These are phyloP conservation scores for Xestobium rufovillosum DNA, from an alignment of 2,888 invertebrate species.

Conservation along the genomic window DNA sequence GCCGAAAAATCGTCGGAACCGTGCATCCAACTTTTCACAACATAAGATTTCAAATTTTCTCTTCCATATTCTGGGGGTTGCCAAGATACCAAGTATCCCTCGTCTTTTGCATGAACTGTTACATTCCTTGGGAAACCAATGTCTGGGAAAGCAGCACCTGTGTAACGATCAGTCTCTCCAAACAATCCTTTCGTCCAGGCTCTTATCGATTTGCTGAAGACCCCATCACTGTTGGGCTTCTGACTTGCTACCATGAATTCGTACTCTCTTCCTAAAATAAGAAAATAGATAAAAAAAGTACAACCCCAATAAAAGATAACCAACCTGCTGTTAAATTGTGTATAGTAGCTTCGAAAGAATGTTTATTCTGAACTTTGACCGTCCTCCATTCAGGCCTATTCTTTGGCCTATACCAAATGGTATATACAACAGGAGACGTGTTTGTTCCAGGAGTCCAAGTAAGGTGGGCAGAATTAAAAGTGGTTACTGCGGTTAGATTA, in stretches of 20 bases:
- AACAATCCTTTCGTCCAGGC: constrained; percentile 59
- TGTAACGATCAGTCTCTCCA: constrained; percentile 15
- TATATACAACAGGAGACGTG: constrained; percentile 70
- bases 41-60: constrained; percentile 53
- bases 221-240: constrained; percentile 80
- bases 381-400: constrained; percentile 78
- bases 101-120: constrained; percentile 59
- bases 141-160: constrained; percentile 26
- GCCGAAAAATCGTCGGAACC: constrained; percentile 55
- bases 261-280: constrained; percentile 55
- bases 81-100: constrained; percentile 74
- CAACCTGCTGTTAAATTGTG: constrained; percentile 66
- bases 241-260: constrained; percentile 87
- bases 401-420: constrained; percentile 76
- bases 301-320: no score
- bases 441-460: constrained; percentile 79
- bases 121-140: constrained; percentile 62
- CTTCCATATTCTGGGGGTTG: constrained; percentile 54
- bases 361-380: constrained; percentile 63
- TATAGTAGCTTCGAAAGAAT: constrained; percentile 70
- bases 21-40: constrained; percentile 61
- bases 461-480: constrained; percentile 63
- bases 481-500: constrained; percentile 71
- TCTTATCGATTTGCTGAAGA: constrained; percentile 78
- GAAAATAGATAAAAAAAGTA: constrained; percentile 3